A percentile compares a stretch with the other conserved stretches of the same genome.
phyloP scores from a whole-genome alignment of 2,888 invertebrate genomes.

The Liopterus haemorrhoidalis region DNA sequence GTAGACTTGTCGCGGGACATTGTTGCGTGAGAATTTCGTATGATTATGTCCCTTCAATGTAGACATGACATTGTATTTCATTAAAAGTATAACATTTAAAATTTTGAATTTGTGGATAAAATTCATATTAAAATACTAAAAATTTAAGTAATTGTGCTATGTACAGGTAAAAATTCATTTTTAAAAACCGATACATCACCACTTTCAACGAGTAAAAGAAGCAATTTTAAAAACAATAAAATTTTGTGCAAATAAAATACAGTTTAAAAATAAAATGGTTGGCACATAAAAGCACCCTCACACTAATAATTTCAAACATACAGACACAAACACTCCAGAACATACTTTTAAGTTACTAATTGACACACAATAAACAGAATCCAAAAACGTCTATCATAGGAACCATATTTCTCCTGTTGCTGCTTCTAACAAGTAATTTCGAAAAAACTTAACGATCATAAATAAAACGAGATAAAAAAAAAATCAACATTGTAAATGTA shows the following conservation, averaged over 20 bases:
- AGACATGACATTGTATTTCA: too few relatives aligned
- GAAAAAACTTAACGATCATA: constrained; percentile 23
- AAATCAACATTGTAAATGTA: constrained; percentile 19
- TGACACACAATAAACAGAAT: constrained; percentile 34
- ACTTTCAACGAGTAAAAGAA: constrained; percentile 7
- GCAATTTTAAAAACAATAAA: constrained; percentile 26
- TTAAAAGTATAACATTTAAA: too few relatives aligned
- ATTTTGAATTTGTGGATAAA: too few relatives aligned
- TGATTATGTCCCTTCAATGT: too few relatives aligned
- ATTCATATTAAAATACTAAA: too few relatives aligned
- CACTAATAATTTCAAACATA: too few relatives aligned
- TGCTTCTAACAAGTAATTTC: constrained; percentile 27
- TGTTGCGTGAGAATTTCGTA: too few relatives aligned
- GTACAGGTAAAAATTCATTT: background rate
- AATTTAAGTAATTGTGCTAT: too few relatives aligned
- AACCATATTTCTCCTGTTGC: constrained; percentile 33
- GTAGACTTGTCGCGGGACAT: too few relatives aligned
- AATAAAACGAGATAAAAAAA: constrained; percentile 20
- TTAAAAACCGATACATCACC: constrained; percentile 6
- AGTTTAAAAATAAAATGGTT: constrained; percentile 34
- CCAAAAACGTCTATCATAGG: constrained; percentile 32
- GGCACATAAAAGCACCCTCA: constrained; percentile 34
- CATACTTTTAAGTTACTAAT: constrained; percentile 36
- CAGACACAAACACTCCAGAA: too few relatives aligned
- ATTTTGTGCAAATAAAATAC: constrained; percentile 33